phyloP scores from a whole-genome alignment of 2,888 invertebrate species.

The Thecophora atra region DNA sequence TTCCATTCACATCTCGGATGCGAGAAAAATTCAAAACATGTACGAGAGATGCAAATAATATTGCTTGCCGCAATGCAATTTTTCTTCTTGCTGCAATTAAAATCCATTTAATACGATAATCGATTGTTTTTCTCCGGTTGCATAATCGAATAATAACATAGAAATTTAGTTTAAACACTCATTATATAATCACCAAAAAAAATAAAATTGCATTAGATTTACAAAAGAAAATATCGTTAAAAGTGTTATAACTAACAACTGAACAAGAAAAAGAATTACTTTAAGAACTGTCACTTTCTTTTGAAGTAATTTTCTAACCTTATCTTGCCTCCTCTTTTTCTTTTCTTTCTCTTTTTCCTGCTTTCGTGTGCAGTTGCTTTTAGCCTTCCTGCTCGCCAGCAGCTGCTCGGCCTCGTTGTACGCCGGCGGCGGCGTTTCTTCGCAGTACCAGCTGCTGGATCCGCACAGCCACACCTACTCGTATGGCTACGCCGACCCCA shows the following conservation, averaged over 20 bases:
- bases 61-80: no score
- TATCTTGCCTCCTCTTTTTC: no score
- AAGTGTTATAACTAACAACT: no score
- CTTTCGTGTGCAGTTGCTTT: slow-evolving; percentile 54
- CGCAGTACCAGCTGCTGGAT: slow-evolving; percentile 72
- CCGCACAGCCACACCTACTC: slow-evolving; percentile 70
- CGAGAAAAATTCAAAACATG: no score
- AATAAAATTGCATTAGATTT: no score
- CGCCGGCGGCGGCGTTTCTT: slow-evolving; percentile 65
- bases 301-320: neutral
- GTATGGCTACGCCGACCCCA: slow-evolving; percentile 74
- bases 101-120: neutral
- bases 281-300: neutral
- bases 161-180: no score
- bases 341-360: slow-evolving; percentile 2
- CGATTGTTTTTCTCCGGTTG: slow-evolving; percentile 9
- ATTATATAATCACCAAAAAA: no score
- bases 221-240: no score
- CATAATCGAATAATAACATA: neutral
- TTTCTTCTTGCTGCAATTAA: no score
- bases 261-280: no score
- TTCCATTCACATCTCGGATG: no score
- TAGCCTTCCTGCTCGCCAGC: slow-evolving; percentile 61
- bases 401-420: slow-evolving; percentile 62
- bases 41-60: no score